Conservation (phyloP, 1,140 invertebrate genomes). For the Pogonomyrmex californicus region DNA sequence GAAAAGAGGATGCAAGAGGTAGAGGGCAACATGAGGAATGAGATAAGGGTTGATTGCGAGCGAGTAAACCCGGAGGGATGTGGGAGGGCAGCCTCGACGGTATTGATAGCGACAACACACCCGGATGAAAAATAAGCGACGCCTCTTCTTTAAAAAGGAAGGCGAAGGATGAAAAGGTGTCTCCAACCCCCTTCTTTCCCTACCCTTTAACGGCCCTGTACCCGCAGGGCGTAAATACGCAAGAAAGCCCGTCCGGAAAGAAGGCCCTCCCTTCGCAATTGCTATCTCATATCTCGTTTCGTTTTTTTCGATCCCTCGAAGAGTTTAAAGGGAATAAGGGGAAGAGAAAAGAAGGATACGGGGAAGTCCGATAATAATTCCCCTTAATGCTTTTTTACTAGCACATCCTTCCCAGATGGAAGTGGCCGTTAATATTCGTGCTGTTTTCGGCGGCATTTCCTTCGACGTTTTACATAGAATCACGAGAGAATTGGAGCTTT, state of each 20-base stretch:
- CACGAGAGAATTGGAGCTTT: constrained; percentile 8
- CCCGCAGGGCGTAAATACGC: constrained; percentile 56
- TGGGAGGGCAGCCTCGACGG: constrained; percentile 49
- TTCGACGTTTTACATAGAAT: constrained; percentile 51
- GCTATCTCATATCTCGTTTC: constrained; percentile 60
- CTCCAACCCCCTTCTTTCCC: constrained; percentile 19
- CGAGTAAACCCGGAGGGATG: constrained; percentile 57
- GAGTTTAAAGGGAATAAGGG: neutral
- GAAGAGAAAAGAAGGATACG: neutral
- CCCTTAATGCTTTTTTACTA: constrained; percentile 67
- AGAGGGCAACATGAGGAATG: constrained; percentile 47
- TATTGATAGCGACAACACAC: constrained; percentile 77
- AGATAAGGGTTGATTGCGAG: constrained; percentile 77
- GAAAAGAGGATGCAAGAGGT: constrained; percentile 29
- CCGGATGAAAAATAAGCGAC: constrained; percentile 76
- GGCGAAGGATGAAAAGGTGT: constrained; percentile 73
- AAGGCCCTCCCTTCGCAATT: constrained; percentile 22
- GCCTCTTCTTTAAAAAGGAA: constrained; percentile 27
- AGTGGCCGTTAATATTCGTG: constrained; percentile 39
- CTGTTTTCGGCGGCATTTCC: constrained; percentile 14
- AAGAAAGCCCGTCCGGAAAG: neutral
- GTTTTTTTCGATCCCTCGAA: constrained; percentile 52
- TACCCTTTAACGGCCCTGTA: constrained; percentile 58
- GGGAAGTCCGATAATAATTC: constrained; percentile 68
- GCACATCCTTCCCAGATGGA: constrained; percentile 36